These are phyloP conservation scores for Trachops cirrhosus DNA, from an alignment of 2,797 vertebrate species.

Conservation along the genomic window DNA sequence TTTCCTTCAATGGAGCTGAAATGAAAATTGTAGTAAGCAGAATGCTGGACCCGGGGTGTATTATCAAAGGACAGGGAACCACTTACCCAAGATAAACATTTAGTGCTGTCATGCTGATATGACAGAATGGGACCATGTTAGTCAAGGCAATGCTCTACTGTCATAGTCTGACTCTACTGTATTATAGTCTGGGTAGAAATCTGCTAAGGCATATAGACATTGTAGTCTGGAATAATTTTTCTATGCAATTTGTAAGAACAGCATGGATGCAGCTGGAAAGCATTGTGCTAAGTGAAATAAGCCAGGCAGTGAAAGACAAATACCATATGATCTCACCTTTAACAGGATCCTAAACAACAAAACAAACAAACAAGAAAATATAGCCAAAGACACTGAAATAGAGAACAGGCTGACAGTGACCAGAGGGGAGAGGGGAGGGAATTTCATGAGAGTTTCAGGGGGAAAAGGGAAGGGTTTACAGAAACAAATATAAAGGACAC, in stretches of 20 bases:
- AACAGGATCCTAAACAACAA: no score
- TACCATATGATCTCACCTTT: no score
- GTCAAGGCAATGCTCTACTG: slow-evolving; percentile 85
- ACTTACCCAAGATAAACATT: slow-evolving; percentile 93
- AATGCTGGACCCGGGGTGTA: slow-evolving; percentile 90
- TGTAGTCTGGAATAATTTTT: background rate
- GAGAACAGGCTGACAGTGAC: no score
- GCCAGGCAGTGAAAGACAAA: no score
- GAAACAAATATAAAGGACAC: no score
- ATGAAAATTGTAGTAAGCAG: slow-evolving; percentile 85
- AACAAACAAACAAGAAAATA: no score
- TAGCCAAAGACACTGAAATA: no score
- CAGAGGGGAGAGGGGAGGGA: no score
- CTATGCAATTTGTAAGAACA: background rate
- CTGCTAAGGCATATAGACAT: slow-evolving; percentile 68
- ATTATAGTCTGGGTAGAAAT: slow-evolving; percentile 82
- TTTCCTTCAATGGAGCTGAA: slow-evolving; percentile 83
- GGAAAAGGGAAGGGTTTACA: no score
- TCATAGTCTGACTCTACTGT: slow-evolving; percentile 84
- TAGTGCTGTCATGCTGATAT: slow-evolving; percentile 89
- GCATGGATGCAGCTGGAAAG: no score
- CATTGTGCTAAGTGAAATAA: no score
- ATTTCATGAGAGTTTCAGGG: no score
- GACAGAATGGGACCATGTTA: slow-evolving; percentile 91
- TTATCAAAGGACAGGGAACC: slow-evolving; percentile 91